Percentiles rank a stretch among this genome's conserved stretches.
These are phyloP conservation scores for Characodon lateralis DNA, from an alignment of 2,797 vertebrate genomes.

Conservation along the genomic window DNA sequence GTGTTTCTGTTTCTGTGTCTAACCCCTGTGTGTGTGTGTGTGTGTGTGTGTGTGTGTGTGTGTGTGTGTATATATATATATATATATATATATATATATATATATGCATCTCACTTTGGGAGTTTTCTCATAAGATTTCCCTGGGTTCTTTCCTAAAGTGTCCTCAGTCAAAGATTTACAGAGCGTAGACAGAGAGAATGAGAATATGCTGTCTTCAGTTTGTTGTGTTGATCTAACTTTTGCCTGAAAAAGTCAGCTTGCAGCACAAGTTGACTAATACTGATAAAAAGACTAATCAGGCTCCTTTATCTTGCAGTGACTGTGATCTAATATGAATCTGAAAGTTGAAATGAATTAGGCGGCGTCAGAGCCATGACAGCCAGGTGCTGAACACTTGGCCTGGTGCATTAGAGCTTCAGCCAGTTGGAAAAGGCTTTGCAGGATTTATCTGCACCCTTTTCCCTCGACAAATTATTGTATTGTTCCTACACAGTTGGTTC, in stretches of 20 bases:
- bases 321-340: constrained; percentile 68
- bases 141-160: constrained; percentile 53
- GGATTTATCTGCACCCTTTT: constrained; percentile 83
- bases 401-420: constrained; percentile 35
- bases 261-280: constrained; percentile 61
- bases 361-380: constrained; percentile 66
- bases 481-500: constrained; percentile 83
- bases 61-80: too few species aligned
- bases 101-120: constrained; percentile 28
- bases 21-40: too few species aligned
- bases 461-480: constrained; percentile 86
- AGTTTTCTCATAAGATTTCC: constrained; percentile 60
- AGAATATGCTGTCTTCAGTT: constrained; percentile 25
- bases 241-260: constrained; percentile 52
- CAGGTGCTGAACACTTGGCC: constrained; percentile 81
- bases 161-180: constrained; percentile 60
- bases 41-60: too few species aligned
- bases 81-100: too few species aligned
- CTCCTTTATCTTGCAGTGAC: constrained; percentile 45
- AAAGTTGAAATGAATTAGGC: constrained; percentile 71
- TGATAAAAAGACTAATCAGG: constrained; percentile 66
- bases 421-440: constrained; percentile 82
- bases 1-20: too few species aligned
- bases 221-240: constrained; percentile 60
- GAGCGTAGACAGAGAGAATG: constrained; percentile 17